Percentiles rank a stretch among this genome's conserved stretches.
phyloP scores from a whole-genome alignment of 2,888 invertebrate species.

The Clivina fossor region DNA sequence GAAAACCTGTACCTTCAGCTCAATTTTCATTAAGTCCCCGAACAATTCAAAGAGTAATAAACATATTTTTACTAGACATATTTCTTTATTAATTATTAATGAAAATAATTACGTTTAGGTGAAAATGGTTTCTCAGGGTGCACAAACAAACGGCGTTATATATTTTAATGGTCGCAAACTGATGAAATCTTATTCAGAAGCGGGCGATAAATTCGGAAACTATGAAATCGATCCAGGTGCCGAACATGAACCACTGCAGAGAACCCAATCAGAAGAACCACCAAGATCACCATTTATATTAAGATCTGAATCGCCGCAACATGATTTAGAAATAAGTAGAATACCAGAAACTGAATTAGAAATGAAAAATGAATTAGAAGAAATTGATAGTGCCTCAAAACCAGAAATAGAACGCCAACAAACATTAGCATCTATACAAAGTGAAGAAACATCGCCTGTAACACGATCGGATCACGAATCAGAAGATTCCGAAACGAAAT shows the following conservation, averaged over 20 bases:
- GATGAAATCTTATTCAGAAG: conserved; percentile 83
- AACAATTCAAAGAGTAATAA: conserved; percentile 73
- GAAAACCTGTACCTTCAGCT: conserved; percentile 70
- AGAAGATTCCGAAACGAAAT: conserved; percentile 59
- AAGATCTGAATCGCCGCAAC: conserved; percentile 56
- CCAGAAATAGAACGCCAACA: conserved; percentile 8
- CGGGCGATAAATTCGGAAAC: conserved; percentile 57
- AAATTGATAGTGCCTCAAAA: background rate
- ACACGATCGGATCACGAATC: conserved; percentile 49
- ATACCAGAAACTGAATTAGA: conserved; percentile 5
- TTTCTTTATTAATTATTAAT: conserved; percentile 4
- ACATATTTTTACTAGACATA: background rate
- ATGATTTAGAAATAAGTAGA: no score
- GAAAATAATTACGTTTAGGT: conserved; percentile 56
- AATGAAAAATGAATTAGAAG: background rate
- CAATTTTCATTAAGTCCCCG: conserved; percentile 76
- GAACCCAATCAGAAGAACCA: conserved; percentile 85
- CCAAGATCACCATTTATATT: conserved; percentile 73
- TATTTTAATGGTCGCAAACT: conserved; percentile 68
- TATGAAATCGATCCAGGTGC: conserved; percentile 45
- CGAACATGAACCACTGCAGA: conserved; percentile 75
- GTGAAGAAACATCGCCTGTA: conserved; percentile 47
- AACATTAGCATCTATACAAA: conserved; percentile 3
- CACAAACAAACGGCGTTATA: conserved; percentile 81
- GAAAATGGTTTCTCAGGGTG: conserved; percentile 87